A percentile compares a stretch with the other conserved stretches of the same genome.
phyloP scores from a whole-genome alignment of 1,140 invertebrate species.

The Rhyzopertha dominica region DNA sequence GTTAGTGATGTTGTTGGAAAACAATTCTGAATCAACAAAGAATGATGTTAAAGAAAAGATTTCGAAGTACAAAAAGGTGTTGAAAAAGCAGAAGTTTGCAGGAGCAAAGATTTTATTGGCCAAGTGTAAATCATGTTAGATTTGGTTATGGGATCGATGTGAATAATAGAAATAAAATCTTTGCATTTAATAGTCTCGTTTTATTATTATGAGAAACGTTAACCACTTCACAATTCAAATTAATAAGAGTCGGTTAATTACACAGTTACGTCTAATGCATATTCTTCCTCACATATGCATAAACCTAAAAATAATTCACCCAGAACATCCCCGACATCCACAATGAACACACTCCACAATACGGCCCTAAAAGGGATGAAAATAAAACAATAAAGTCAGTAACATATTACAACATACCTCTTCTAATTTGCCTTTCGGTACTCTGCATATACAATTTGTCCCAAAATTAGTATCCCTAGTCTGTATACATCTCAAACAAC shows the following conservation, averaged over 20 bases:
- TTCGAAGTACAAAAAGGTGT: constrained; percentile 27
- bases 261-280: too few species aligned
- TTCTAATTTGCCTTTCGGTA: constrained; percentile 97
- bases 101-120: constrained; percentile 53
- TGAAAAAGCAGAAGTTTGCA: constrained; percentile 44
- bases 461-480: constrained; percentile 98
- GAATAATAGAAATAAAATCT: too few species aligned
- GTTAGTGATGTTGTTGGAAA: constrained; percentile 51
- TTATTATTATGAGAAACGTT: too few species aligned
- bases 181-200: too few species aligned
- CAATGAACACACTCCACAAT: constrained; percentile 98
- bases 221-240: too few species aligned
- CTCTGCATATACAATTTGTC: constrained; percentile 98
- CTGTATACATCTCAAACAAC: constrained; percentile 98
- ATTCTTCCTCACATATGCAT: background rate
- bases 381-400: constrained; percentile 3
- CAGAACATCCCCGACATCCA: constrained; percentile 94
- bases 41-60: constrained; percentile 34
- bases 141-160: too few species aligned
- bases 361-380: constrained; percentile 61
- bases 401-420: constrained; percentile 56
- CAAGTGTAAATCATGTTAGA: too few species aligned
- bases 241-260: too few species aligned
- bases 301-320: constrained; percentile 45
- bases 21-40: constrained; percentile 34